Percentiles rank a stretch among this genome's conserved stretches.
phyloP scores from a whole-genome alignment of 2,113 vertebrate species.

The Piprites chloris region DNA sequence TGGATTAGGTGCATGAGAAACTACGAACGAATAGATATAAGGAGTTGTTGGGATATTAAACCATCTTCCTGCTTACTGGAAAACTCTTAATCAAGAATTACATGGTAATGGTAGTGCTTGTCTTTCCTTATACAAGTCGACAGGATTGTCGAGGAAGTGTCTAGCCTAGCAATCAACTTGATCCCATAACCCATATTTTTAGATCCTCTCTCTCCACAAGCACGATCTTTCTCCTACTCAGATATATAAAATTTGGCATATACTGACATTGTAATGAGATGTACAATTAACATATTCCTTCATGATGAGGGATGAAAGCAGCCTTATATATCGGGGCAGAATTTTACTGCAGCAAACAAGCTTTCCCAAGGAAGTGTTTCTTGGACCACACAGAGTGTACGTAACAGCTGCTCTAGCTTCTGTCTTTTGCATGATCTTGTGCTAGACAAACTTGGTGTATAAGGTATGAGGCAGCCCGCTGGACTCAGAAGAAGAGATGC shows the following conservation, averaged over 20 bases:
- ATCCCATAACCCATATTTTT: neutral
- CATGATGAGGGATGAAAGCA: neutral
- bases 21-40: neutral
- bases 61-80: neutral
- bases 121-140: neutral
- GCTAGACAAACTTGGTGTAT: neutral
- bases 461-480: neutral
- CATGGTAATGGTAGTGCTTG: neutral
- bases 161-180: neutral
- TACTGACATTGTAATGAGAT: neutral
- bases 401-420: neutral
- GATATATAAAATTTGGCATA: neutral
- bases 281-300: neutral
- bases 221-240: neutral
- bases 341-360: neutral
- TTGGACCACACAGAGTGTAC: neutral
- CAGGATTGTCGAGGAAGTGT: neutral
- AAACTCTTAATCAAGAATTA: neutral
- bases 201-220: neutral
- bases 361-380: neutral
- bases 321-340: neutral
- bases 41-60: neutral
- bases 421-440: neutral
- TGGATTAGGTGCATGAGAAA: neutral
- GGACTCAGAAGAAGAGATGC: neutral